Evolutionary conservation across 1,140 invertebrate genomes (phyloP).

Genomic region (Drosophila mayri): DNA sequence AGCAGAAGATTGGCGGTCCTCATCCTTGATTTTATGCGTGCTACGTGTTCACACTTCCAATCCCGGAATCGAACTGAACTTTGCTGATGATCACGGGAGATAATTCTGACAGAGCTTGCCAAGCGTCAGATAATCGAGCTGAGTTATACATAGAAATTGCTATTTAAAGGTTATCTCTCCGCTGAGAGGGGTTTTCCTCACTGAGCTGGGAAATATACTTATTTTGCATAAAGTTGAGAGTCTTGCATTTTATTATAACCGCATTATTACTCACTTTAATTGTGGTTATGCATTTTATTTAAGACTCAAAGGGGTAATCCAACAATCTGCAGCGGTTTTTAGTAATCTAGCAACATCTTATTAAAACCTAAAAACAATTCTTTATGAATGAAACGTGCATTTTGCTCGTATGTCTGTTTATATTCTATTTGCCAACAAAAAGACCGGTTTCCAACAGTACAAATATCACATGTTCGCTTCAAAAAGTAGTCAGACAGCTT

Average conservation of each 20-base stretch:
- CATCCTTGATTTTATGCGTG: slow-evolving; percentile 26
- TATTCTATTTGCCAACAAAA: background rate
- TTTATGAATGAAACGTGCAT: slow-evolving; percentile 5
- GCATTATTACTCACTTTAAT: background rate
- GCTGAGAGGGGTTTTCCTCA: slow-evolving; percentile 1
- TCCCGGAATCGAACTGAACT: slow-evolving; percentile 48
- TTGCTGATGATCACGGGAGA: background rate
- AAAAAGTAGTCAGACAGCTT: slow-evolving; percentile 13
- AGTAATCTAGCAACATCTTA: background rate
- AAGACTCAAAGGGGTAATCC: background rate
- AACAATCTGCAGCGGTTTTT: background rate
- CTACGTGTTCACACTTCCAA: slow-evolving; percentile 6
- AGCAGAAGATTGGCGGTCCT: slow-evolving; percentile 26
- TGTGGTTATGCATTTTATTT: no score
- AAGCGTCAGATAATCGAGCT: background rate
- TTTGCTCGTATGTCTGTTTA: background rate
- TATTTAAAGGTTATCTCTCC: slow-evolving; percentile 17
- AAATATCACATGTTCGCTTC: background rate
- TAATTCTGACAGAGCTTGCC: slow-evolving; percentile 7
- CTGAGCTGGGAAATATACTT: background rate
- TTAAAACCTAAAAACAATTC: background rate
- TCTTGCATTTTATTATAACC: background rate
- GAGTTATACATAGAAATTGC: background rate
- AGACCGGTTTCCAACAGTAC: slow-evolving; percentile 22
- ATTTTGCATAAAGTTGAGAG: background rate